phyloP scores from a whole-genome alignment of 2,888 invertebrate species.

The Auanema sp. region DNA sequence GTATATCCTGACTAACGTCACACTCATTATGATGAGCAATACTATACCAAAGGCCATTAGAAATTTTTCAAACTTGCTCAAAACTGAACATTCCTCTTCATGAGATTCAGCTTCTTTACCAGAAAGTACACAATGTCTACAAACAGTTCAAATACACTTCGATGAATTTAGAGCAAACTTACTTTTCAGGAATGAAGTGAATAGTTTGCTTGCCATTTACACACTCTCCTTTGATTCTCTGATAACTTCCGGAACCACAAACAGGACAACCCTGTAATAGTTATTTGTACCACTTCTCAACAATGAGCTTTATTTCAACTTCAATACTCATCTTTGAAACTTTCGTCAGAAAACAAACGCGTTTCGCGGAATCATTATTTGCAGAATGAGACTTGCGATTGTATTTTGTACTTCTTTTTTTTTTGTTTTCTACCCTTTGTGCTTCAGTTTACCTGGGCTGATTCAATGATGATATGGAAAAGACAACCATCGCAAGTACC shows the following conservation, averaged over 20 bases:
- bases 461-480: constrained; percentile 65
- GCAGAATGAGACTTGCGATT: neutral
- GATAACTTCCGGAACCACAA: constrained; percentile 68
- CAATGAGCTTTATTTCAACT: too few species aligned
- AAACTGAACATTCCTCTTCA: constrained; percentile 29
- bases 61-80: constrained; percentile 28
- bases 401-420: neutral
- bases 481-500: constrained; percentile 73
- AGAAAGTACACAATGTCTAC: constrained; percentile 65
- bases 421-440: neutral
- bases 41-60: constrained; percentile 21
- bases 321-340: too few species aligned
- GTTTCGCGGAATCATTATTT: neutral
- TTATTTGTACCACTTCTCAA: neutral
- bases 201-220: constrained; percentile 69
- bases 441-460: constrained; percentile 23
- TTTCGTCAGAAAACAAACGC: neutral
- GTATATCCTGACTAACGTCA: constrained; percentile 32
- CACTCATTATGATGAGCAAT: constrained; percentile 22
- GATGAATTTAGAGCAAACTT: constrained; percentile 10
- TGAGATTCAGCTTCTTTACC: constrained; percentile 39
- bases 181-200: constrained; percentile 68
- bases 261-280: constrained; percentile 69
- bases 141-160: constrained; percentile 23
- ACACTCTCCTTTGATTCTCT: constrained; percentile 70